These are phyloP conservation scores for Paramormyrops kingsleyae DNA, from an alignment of 2,113 vertebrate species.

Conservation along the genomic window DNA sequence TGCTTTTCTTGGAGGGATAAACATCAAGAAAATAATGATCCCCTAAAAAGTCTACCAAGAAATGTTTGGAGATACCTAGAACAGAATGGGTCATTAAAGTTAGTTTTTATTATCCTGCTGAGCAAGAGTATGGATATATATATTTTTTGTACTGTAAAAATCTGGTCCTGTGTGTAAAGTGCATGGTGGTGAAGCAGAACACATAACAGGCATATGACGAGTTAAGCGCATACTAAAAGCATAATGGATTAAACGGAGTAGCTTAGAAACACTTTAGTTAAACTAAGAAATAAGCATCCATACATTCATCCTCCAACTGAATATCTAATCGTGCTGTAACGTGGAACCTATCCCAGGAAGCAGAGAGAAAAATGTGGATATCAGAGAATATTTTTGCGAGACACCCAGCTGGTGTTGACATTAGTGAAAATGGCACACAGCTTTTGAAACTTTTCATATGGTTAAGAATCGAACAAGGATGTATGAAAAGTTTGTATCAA, in stretches of 20 bases:
- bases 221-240: not conserved
- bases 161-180: not conserved
- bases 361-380: not conserved
- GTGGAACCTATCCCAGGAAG: not conserved
- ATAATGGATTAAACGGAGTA: not conserved
- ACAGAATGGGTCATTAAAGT: not conserved
- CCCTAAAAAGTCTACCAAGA: not conserved
- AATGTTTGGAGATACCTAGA: not conserved
- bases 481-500: not conserved
- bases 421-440: not conserved
- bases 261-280: not conserved
- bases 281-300: not conserved
- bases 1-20: not conserved
- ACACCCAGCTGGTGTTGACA: not conserved
- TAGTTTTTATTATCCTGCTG: not conserved
- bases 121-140: not conserved
- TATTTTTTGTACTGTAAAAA: not conserved
- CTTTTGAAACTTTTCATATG: not conserved
- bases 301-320: not conserved
- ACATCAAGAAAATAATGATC: not conserved
- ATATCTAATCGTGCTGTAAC: not conserved
- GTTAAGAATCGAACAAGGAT: not conserved
- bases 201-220: not conserved
- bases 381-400: not conserved
- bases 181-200: not conserved